These are phyloP conservation scores for Apomyelois bistriatella DNA, from an alignment of 2,888 invertebrate genomes.

Conservation along the genomic window DNA sequence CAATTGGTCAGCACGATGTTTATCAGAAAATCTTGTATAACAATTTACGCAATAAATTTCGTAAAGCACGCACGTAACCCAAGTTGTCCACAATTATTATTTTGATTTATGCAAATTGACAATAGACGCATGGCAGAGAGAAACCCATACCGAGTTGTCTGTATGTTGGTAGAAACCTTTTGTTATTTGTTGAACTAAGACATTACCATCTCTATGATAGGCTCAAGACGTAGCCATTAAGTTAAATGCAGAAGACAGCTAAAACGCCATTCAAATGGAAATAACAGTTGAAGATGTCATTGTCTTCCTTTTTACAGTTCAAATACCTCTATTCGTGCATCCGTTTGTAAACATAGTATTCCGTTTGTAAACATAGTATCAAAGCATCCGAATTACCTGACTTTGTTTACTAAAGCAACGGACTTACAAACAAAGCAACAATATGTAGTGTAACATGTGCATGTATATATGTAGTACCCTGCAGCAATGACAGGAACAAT, in stretches of 20 bases:
- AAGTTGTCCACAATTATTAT: conserved; percentile 32
- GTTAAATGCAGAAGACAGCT: background rate
- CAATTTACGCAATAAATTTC: conserved; percentile 35
- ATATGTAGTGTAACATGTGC: background rate
- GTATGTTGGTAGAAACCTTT: conserved; percentile 18
- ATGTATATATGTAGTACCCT: background rate
- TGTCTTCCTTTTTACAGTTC: background rate
- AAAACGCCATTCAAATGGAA: background rate
- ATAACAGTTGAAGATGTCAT: background rate
- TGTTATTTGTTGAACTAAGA: conserved; percentile 22
- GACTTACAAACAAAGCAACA: background rate
- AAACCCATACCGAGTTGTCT: conserved; percentile 20
- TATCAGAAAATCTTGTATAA: conserved; percentile 27
- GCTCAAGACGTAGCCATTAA: background rate
- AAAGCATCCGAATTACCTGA: background rate
- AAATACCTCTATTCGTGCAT: background rate
- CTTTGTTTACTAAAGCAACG: background rate
- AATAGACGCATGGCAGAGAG: conserved; percentile 22
- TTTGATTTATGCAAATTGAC: conserved; percentile 43
- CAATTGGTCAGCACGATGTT: conserved; percentile 17
- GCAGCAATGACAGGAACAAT: too few species aligned
- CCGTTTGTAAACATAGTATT: conserved; percentile 4
- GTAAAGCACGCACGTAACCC: conserved; percentile 24
- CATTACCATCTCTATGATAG: conserved; percentile 14
- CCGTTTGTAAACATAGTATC: conserved; percentile 2